Base-by-base conservation (phyloP, 2,888 invertebrate species). In the Minunthozetes semirufus region DNA sequence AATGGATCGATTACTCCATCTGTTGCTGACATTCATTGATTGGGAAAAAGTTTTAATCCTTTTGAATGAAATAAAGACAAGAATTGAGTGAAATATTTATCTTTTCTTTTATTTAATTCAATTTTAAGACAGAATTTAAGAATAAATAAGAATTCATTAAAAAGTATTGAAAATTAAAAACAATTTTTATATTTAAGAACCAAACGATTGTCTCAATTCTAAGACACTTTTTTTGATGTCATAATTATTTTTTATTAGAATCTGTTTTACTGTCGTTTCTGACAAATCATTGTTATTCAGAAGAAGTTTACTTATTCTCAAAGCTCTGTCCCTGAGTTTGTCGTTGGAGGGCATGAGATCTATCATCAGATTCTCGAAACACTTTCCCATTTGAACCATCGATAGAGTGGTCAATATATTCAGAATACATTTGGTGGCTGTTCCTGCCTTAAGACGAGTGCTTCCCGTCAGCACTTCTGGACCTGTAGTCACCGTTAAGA, bases 381-480 rank as follows among this genome's bases (percentile, higher is more conserved):
- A 77, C 59, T 76, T 78, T 13, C 77, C 77, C n/a, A 77, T 61
- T 13, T 61, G 61, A n/a, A 78, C 74, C 78, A 78, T 79, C 0
- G 76, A 72, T 19, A 75, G 33, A 19, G 78, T 78, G 13, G 77
- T 76, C 29, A 79, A 72, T 25, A 78, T 78, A 73, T 79, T 79
- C 68, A 81, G 77, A 2, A 81, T 72, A 13, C 80, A 79, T 76
- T 82, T 83, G 5, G 83, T 83, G 4, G 83, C 81, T 2, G 81
- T 80, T 5, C 83, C 84, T 61, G 82, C 80, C 77, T 84, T 84
- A 82, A 84, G 82, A 48, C 84, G 78, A 73, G 81, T 82, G 4
- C 83, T 83, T 2, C 83, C 84, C 13, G 83, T 81, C 29, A 84
- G 81, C 4, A 83, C 81, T 72, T 83, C 83, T 1, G 83, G 83